phyloP scores from a whole-genome alignment of 1,140 invertebrate species.

The Drosophila subobscura region DNA sequence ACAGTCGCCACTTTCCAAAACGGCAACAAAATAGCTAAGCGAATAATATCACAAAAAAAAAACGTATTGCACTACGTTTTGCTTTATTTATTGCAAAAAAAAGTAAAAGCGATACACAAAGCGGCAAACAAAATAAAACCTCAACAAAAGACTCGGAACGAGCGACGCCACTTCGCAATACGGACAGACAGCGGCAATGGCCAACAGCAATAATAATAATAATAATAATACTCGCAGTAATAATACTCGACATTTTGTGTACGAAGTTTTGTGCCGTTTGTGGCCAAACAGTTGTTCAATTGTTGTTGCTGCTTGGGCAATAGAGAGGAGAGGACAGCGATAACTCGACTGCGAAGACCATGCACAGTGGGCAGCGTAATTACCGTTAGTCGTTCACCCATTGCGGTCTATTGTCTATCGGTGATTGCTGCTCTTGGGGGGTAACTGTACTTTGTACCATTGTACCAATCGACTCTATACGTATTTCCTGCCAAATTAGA shows the following conservation, averaged over 20 bases:
- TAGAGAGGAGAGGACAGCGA: slow-evolving; percentile 1
- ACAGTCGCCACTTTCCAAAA: slow-evolving; percentile 47
- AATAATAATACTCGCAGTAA: slow-evolving; percentile 37
- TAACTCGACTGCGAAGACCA: slow-evolving; percentile 50
- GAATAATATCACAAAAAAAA: slow-evolving; percentile 2
- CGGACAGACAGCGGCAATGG: slow-evolving; percentile 8
- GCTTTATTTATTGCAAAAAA: slow-evolving; percentile 50
- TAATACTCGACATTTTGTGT: slow-evolving; percentile 40
- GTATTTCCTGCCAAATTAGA: slow-evolving; percentile 47
- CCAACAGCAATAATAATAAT: slow-evolving; percentile 28
- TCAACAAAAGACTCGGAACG: slow-evolving; percentile 41
- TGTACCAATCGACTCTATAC: neutral
- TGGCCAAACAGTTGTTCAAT: slow-evolving; percentile 56
- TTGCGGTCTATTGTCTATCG: slow-evolving; percentile 52
- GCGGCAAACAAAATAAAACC: slow-evolving; percentile 14
- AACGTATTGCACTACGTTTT: slow-evolving; percentile 14
- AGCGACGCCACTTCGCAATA: slow-evolving; percentile 44
- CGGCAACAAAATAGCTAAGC: slow-evolving; percentile 4
- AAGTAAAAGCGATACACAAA: slow-evolving; percentile 48
- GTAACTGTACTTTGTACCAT: neutral
- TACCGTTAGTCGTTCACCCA: slow-evolving; percentile 36
- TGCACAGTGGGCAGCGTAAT: slow-evolving; percentile 57
- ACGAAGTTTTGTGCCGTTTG: slow-evolving; percentile 11
- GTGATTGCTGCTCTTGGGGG: slow-evolving; percentile 21
- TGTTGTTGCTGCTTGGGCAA: slow-evolving; percentile 25